Conservation (phyloP, 2,113 vertebrate genomes). For the Odontesthes bonariensis region DNA sequence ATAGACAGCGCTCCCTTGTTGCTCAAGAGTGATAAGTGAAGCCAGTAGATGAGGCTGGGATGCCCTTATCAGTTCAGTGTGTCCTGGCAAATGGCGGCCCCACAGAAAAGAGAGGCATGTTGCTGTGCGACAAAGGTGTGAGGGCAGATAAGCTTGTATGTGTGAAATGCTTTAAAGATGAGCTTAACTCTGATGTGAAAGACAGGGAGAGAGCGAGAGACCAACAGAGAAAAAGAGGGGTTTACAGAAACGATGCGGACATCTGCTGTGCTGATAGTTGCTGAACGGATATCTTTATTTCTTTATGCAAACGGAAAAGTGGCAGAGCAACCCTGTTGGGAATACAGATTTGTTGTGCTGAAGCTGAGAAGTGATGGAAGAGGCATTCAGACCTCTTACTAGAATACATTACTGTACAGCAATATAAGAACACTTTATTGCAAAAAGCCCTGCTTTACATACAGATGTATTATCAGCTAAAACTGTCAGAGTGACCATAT, state of each 20-base stretch:
- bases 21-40: conserved; percentile 73
- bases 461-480: neutral
- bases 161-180: conserved; percentile 66
- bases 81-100: conserved; percentile 48
- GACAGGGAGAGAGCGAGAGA: neutral
- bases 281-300: conserved; percentile 49
- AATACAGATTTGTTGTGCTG: conserved; percentile 17
- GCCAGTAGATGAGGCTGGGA: conserved; percentile 55
- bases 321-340: conserved; percentile 9
- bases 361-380: neutral
- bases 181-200: conserved; percentile 51
- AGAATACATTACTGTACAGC: neutral
- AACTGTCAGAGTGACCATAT: neutral
- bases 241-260: conserved; percentile 34
- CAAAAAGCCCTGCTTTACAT: neutral
- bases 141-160: conserved; percentile 70
- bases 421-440: neutral
- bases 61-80: conserved; percentile 69
- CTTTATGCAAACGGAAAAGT: conserved; percentile 19
- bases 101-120: conserved; percentile 59
- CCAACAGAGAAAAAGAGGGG: conserved; percentile 11
- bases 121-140: conserved; percentile 71
- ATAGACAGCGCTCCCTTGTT: conserved; percentile 64
- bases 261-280: conserved; percentile 38
- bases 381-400: neutral